A percentile compares a stretch with the other conserved stretches of the same genome.
Evolutionary conservation across 2,113 vertebrate genomes (phyloP).

Genomic region (Cyphomyrus plagiostoma): DNA sequence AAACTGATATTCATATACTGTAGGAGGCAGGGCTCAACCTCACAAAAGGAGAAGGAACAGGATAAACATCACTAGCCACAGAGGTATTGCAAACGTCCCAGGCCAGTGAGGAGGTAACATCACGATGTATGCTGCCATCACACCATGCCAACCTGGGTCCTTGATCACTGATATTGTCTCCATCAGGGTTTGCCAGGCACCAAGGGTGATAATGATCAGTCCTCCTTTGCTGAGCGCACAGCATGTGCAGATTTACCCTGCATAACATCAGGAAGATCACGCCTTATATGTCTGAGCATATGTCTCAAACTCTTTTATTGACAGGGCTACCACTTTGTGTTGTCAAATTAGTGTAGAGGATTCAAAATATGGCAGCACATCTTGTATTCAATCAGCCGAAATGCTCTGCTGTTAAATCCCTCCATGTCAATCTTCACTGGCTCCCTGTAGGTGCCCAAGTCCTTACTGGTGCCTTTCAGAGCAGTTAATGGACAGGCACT

Average conservation of each 20-base stretch:
- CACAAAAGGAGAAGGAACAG: too few species aligned
- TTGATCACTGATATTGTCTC: not conserved
- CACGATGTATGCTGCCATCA: too few species aligned
- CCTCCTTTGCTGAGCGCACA: not conserved
- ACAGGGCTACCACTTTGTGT: not conserved
- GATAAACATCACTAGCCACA: too few species aligned
- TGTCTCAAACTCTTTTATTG: not conserved
- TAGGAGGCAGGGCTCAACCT: too few species aligned
- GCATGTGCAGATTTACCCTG: not conserved
- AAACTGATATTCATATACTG: too few species aligned
- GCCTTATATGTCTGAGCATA: not conserved
- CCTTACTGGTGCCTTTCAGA: not conserved
- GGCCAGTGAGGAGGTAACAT: too few species aligned
- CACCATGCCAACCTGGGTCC: too few species aligned
- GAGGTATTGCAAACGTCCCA: too few species aligned
- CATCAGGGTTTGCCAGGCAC: not conserved
- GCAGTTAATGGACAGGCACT: not conserved
- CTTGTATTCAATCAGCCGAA: not conserved
- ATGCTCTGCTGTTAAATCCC: not conserved
- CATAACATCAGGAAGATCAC: not conserved
- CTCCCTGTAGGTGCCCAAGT: not conserved
- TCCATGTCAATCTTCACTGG: not conserved
- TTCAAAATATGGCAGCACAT: not conserved
- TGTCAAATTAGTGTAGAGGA: not conserved
- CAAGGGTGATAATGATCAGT: not conserved